A percentile compares a stretch with the other conserved stretches of the same genome.
These are phyloP conservation scores for Hippocampus kuda DNA, from an alignment of 2,797 vertebrate genomes.

Conservation along the genomic window DNA sequence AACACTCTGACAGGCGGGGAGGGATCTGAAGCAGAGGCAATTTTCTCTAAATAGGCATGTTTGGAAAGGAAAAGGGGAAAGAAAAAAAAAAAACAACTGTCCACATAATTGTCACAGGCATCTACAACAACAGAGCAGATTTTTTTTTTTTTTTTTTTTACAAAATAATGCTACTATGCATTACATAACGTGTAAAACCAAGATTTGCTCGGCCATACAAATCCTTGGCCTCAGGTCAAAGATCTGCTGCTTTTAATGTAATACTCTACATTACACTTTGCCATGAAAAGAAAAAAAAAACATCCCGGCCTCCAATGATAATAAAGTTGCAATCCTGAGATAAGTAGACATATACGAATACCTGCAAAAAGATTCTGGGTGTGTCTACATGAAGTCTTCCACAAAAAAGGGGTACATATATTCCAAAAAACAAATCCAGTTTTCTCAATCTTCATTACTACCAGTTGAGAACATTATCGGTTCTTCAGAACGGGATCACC, in stretches of 20 bases:
- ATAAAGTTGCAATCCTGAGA: neutral
- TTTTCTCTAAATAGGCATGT: conserved; percentile 16
- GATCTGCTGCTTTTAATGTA: neutral
- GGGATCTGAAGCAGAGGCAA: conserved; percentile 3
- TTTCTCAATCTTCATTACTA: too few relatives aligned
- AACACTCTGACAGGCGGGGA: conserved; percentile 30
- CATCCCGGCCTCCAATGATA: neutral
- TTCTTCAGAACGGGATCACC: too few relatives aligned
- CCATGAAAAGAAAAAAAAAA: neutral
- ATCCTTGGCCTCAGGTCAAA: neutral
- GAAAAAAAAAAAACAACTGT: conserved; percentile 6
- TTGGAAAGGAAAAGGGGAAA: conserved; percentile 6
- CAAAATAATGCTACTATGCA: neutral
- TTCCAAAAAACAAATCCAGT: too few relatives aligned
- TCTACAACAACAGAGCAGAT: neutral
- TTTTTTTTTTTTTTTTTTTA: too few relatives aligned
- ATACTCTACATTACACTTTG: neutral
- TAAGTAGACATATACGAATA: neutral
- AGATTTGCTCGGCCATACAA: neutral
- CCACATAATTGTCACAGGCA: conserved; percentile 3
- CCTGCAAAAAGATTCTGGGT: too few relatives aligned
- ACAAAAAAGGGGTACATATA: too few relatives aligned
- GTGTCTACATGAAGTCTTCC: too few relatives aligned
- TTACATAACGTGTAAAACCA: neutral
- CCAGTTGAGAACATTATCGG: too few relatives aligned